Base-by-base conservation (phyloP, 2,888 invertebrate species). In the Ptychoptera contaminata region DNA sequence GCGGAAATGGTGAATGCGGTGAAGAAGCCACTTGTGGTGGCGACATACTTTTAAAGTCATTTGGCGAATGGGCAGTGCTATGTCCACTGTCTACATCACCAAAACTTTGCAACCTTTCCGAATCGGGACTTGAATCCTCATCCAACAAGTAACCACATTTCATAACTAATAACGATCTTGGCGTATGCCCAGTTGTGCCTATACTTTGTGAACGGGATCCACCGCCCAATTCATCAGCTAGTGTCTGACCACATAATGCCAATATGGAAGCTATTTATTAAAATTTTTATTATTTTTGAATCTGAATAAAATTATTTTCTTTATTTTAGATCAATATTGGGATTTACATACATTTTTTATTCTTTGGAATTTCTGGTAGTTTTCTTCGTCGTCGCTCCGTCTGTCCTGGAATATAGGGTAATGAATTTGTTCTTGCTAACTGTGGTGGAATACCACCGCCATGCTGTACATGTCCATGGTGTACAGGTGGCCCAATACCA, bases 11-110 rank as follows among this genome's bases (percentile, higher is more conserved):
- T 37, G 78, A 77, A 48, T 71, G 67, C 15, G 78, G 77, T 54
- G 77, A 70, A 3, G 70, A 72, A 45, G 77, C 76, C 15, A 66
- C 56, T 55, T 66, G 66, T 9, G 82, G 87, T 9, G 82, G 87
- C 32, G 88, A 87, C 65, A 86, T 76, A 53, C 85, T 86, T 66
- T 87, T 88, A 42, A 83, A 84, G 23, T 86, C 87, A 54, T 87
- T 90, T 38, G 91, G 90, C 0, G 90, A 90, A 61, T 91, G 90
- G 40, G 87, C 86, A 15, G 90, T 90, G 53, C 90, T 90, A 59
- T 90, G 87, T 2, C 91, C 91, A 54, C 90, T 91, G 60, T 91
- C 91, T 10, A 82, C 81, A 58, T 84, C 80, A 5, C 76, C 76
- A 42, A 76, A 60, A 61, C 67, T 85, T 56, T 86, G 79, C 52